Evolutionary conservation across 2,113 vertebrate species (phyloP), one percentile per base, ranked within the genome.

Genomic region (Taurulus bubalis): DNA sequence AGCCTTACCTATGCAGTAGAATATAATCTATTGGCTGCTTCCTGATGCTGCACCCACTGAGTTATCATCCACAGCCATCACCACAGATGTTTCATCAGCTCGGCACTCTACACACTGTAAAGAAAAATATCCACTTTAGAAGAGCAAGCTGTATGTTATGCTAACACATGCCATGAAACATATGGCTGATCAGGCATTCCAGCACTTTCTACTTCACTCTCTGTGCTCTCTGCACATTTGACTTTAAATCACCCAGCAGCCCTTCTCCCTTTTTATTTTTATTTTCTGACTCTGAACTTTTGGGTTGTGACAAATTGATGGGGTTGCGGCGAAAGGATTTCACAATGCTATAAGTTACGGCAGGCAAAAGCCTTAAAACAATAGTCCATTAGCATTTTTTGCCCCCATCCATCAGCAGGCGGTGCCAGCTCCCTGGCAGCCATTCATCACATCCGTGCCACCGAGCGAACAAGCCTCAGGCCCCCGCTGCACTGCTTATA

Each of bases 321-420:
- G 83, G 73, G 84, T 73, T 85, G 87, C 59, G 51, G 77, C 64
- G 1, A 88, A 88, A 85, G 81, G 74, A 79, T 90, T 90, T 87
- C 85, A 82, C 68, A 62, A 80, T 49, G 83, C 85, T 65, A 70
- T 91, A 89, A 93, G 79, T 91, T 91, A 89, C 85, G 8, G 75
- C 56, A 58, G 73, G 85, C 49, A 69, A 79, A 83, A 71, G 79
- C 84, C 84, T 90, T 92, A 88, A 90, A 92, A 92, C 91, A 91
- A 93, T 91, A 83, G 75, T 42, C 77, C 83, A 92, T 94, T 92
- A 90, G 88, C 94, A 91, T 92, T 71, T 77, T 68, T 16, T 40
- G 79, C 67, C 45, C 79, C 36, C 38, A 93, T 92, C 84, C 85
- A 90, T 93, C 91, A 90, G 80, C 30, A 68, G 62, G 69, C 76